These are phyloP conservation scores for Eulemur mongoz DNA, from an alignment of 2,797 vertebrate genomes.

Conservation along the genomic window DNA sequence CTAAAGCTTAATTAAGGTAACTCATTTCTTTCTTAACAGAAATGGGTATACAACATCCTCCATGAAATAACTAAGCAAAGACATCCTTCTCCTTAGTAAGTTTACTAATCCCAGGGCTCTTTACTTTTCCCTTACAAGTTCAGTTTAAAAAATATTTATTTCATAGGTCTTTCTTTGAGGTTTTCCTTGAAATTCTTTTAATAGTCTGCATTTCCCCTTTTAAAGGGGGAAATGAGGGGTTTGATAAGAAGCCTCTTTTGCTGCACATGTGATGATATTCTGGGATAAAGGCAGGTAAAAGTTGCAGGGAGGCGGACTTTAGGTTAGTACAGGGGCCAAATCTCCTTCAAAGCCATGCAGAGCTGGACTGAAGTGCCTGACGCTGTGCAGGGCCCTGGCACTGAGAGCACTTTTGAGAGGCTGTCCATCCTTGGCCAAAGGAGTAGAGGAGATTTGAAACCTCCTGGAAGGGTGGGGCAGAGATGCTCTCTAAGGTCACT, in stretches of 20 bases:
- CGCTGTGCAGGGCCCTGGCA: neutral
- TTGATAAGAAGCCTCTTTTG: neutral
- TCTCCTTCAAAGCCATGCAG: neutral
- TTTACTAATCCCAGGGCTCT: neutral
- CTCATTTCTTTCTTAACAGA: slow-evolving; percentile 1
- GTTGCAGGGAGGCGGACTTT: neutral
- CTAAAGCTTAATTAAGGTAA: slow-evolving; percentile 19
- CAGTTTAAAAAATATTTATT: neutral
- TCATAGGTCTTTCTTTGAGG: neutral
- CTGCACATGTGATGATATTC: neutral
- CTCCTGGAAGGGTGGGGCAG: neutral
- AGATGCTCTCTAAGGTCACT: neutral
- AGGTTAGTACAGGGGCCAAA: neutral
- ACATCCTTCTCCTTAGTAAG: neutral
- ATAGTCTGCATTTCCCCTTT: neutral
- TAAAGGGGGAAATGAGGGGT: neutral
- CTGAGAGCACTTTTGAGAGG: neutral
- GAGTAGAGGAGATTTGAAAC: neutral
- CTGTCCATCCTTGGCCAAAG: neutral
- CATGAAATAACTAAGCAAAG: neutral
- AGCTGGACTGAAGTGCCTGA: neutral
- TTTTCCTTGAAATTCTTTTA: neutral
- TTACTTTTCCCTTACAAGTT: neutral
- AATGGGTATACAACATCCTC: neutral
- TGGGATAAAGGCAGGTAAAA: neutral